Evolutionary conservation across 1,140 invertebrate genomes (phyloP).

Genomic region (Hormaphis cornu): DNA sequence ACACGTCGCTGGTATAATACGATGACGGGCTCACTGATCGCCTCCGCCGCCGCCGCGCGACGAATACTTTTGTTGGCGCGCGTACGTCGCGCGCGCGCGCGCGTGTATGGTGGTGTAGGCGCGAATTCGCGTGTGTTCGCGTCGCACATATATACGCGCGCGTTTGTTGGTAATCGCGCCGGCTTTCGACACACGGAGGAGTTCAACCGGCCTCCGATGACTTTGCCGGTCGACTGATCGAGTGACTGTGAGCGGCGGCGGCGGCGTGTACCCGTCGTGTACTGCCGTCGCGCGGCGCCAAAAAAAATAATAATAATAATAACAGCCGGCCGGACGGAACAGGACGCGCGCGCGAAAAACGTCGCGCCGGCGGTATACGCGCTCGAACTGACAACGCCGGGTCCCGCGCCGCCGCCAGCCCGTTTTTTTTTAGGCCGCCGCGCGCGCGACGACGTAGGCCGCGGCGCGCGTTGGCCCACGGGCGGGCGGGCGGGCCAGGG

Average conservation of each 20-base stretch:
- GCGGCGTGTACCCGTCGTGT: background rate
- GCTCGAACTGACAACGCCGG: conserved; percentile 27
- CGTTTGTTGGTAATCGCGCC: conserved; percentile 15
- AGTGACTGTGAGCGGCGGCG: conserved; percentile 28
- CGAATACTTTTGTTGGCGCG: conserved; percentile 13
- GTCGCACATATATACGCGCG: background rate
- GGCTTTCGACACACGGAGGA: conserved; percentile 29
- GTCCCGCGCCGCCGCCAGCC: background rate
- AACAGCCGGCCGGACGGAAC: background rate
- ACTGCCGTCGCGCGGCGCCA: conserved; percentile 27
- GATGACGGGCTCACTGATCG: conserved; percentile 17
- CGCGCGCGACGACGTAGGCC: background rate
- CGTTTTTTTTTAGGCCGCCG: no score
- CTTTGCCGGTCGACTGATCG: conserved; percentile 32
- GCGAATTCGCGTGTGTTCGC: background rate
- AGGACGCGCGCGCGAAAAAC: conserved; percentile 27
- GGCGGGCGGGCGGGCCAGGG: background rate
- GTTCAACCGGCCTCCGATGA: conserved; percentile 32
- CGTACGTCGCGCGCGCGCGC: background rate
- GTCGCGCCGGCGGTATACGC: conserved; percentile 19
- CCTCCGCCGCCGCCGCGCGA: background rate
- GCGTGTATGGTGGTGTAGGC: background rate
- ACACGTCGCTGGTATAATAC: conserved; percentile 13
- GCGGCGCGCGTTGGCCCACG: background rate
- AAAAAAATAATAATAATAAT: no score